phyloP scores from a whole-genome alignment of 2,888 invertebrate genomes.

The Limnephilus rhombicus region DNA sequence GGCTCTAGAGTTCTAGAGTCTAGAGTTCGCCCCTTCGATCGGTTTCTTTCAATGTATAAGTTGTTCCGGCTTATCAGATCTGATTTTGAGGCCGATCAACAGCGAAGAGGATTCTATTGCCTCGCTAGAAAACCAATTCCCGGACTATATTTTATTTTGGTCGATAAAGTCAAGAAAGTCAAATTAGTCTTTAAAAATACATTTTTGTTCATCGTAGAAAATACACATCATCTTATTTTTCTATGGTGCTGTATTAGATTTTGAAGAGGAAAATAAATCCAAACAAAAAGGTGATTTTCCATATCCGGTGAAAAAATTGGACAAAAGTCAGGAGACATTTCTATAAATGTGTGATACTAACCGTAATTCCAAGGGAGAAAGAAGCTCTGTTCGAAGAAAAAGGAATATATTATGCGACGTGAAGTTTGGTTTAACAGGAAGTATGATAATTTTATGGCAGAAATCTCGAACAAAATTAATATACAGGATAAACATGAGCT shows the following conservation, averaged over 20 bases:
- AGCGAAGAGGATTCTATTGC: slow-evolving; percentile 21
- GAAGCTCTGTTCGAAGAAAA: neutral
- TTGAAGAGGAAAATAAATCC: neutral
- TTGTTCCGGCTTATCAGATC: slow-evolving; percentile 7
- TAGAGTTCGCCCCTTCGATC: slow-evolving; percentile 17
- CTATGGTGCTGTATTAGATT: neutral
- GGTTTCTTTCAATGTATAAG: slow-evolving; percentile 14
- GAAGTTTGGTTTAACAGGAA: neutral
- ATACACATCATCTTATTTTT: neutral
- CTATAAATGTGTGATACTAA: neutral
- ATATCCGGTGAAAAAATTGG: neutral
- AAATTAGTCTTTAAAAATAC: neutral
- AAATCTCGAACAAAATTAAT: too few relatives aligned
- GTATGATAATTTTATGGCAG: neutral
- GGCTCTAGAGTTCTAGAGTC: neutral
- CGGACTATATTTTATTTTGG: neutral
- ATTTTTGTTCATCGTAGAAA: neutral
- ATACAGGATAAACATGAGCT: too few relatives aligned
- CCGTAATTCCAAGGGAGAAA: neutral
- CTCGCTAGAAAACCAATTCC: neutral
- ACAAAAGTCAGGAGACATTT: neutral
- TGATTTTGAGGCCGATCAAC: neutral
- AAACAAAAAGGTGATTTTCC: neutral
- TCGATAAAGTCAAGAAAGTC: neutral
- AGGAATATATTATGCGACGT: neutral